These are phyloP conservation scores for Meghimatium bilineatum DNA, from an alignment of 2,888 invertebrate species.

Conservation along the genomic window DNA sequence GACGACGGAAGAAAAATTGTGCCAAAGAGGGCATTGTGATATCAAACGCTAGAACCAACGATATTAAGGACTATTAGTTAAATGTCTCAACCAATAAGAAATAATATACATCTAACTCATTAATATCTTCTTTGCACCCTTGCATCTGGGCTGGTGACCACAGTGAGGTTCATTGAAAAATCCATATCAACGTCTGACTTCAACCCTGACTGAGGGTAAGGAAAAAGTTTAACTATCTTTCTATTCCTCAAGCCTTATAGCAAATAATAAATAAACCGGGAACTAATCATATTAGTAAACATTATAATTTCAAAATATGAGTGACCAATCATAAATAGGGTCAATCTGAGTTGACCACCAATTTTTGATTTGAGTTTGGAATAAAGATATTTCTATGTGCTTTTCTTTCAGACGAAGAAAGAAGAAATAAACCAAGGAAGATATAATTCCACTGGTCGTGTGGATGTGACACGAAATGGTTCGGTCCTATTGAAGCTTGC, in stretches of 20 bases:
- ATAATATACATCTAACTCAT: too few relatives aligned
- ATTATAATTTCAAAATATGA: background rate
- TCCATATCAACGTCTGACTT: too few relatives aligned
- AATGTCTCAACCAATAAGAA: too few relatives aligned
- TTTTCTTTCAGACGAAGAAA: background rate
- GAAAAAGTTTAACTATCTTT: too few relatives aligned
- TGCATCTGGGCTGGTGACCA: too few relatives aligned
- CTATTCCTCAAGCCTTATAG: background rate
- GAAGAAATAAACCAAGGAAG: background rate
- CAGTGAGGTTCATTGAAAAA: too few relatives aligned
- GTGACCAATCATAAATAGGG: constrained; percentile 16
- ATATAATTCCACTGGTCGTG: constrained; percentile 11
- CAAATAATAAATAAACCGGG: background rate
- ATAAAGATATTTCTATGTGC: background rate
- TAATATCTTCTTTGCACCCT: too few relatives aligned
- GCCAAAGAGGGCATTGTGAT: too few relatives aligned
- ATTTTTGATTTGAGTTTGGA: background rate
- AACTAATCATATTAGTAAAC: background rate
- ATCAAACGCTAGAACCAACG: too few relatives aligned
- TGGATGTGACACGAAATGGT: background rate
- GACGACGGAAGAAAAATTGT: too few relatives aligned
- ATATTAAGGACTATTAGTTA: too few relatives aligned
- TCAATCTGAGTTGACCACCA: background rate
- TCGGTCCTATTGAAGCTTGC: background rate
- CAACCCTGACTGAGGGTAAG: too few relatives aligned